Percentiles rank a stretch among this genome's conserved stretches.
These are phyloP conservation scores for Clarias magur DNA, from an alignment of 2,113 vertebrate species.

Conservation along the genomic window DNA sequence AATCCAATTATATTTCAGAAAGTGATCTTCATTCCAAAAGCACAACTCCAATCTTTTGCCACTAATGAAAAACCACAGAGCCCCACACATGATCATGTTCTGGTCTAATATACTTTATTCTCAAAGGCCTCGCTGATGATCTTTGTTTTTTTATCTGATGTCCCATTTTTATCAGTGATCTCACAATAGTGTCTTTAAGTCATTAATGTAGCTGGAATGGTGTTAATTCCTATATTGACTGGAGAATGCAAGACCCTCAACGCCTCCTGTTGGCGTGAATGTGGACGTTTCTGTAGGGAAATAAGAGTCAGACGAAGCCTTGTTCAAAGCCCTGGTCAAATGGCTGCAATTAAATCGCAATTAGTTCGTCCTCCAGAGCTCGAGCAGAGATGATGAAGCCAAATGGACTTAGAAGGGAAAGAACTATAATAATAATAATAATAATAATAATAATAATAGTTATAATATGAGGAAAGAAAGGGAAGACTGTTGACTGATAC, in stretches of 20 bases:
- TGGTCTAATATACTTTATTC: conserved; percentile 24
- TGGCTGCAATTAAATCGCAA: conserved; percentile 38
- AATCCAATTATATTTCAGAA: conserved; percentile 22
- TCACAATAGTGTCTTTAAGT: conserved; percentile 16
- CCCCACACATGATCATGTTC: neutral
- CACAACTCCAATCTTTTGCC: neutral
- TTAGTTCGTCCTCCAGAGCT: conserved; percentile 28
- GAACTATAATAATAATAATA: neutral
- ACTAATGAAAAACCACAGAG: neutral
- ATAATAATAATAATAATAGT: neutral
- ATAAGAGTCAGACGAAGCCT: conserved; percentile 44
- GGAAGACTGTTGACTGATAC: neutral
- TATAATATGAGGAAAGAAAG: neutral
- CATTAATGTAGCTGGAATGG: conserved; percentile 45
- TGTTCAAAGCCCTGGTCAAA: conserved; percentile 33
- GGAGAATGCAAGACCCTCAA: conserved; percentile 3
- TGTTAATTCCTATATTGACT: conserved; percentile 44
- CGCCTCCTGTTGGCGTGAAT: conserved; percentile 26
- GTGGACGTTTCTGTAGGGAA: conserved; percentile 48
- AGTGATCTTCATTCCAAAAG: neutral
- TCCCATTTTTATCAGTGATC: conserved; percentile 61
- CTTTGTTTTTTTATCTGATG: conserved; percentile 22
- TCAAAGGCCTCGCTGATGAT: conserved; percentile 54
- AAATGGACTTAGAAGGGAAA: neutral
- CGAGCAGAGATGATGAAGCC: neutral